phyloP scores from a whole-genome alignment of 2,888 invertebrate genomes.

The Theodoxus fluviatilis region DNA sequence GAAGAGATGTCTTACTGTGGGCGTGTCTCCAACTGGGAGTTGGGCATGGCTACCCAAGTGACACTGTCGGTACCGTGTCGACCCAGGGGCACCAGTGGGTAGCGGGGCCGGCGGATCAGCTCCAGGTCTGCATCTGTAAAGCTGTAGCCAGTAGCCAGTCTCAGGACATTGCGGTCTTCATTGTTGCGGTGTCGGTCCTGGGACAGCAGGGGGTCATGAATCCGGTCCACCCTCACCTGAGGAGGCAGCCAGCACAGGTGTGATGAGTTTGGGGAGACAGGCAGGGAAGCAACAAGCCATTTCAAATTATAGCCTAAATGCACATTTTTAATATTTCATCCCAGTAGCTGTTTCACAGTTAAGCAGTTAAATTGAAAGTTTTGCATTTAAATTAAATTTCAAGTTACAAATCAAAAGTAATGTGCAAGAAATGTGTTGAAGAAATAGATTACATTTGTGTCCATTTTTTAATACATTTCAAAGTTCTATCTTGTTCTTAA shows the following conservation, averaged over 20 bases:
- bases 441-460: too few species aligned
- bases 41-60: constrained; percentile 61
- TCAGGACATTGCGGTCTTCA: constrained; percentile 56
- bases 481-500: too few species aligned
- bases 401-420: too few species aligned
- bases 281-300: background rate
- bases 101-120: constrained; percentile 54
- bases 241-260: too few species aligned
- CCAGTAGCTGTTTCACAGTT: too few species aligned
- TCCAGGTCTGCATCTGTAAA: constrained; percentile 56
- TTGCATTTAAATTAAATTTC: too few species aligned
- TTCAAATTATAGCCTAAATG: background rate
- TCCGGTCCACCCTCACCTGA: too few species aligned
- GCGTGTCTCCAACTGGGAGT: background rate
- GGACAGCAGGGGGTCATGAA: constrained; percentile 56
- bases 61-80: constrained; percentile 58
- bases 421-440: too few species aligned
- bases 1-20: background rate
- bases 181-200: constrained; percentile 49
- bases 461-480: too few species aligned
- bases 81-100: constrained; percentile 61
- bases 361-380: too few species aligned
- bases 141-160: constrained; percentile 55
- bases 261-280: too few species aligned
- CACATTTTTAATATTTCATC: background rate